These are phyloP conservation scores for Heliopora coerulea DNA, from an alignment of 92 coral and sea anemone genomes.

Conservation along the genomic window DNA sequence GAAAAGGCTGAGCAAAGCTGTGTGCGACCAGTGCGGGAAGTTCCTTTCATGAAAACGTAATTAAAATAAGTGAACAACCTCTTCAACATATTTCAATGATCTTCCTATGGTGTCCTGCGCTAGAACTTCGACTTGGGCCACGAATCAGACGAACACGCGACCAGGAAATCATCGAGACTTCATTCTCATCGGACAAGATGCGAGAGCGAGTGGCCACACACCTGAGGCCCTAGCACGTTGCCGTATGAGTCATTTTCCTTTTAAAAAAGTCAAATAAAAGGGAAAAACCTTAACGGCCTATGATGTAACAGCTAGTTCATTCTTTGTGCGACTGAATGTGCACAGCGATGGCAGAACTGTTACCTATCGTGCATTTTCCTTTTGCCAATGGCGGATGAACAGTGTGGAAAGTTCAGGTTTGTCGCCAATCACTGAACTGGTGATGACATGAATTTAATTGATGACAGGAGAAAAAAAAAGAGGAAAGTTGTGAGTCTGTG, in stretches of 20 bases:
- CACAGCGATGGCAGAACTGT: background rate
- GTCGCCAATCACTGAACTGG: conserved; percentile 3
- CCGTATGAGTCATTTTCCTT: conserved; percentile 22
- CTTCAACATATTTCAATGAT: background rate
- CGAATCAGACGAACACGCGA: background rate
- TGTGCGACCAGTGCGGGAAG: background rate
- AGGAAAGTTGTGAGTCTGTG: conserved; percentile 39
- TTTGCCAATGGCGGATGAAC: background rate
- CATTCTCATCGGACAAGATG: background rate
- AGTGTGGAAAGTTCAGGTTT: background rate
- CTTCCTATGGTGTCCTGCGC: background rate
- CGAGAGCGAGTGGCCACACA: conserved; percentile 10
- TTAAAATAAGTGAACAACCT: background rate
- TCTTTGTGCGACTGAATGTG: background rate
- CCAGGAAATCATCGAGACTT: background rate
- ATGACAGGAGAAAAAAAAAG: conserved; percentile 36
- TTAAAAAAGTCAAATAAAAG: conserved; percentile 3
- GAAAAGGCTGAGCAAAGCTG: no score
- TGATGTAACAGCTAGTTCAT: no score
- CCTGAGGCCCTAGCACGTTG: conserved; percentile 6
- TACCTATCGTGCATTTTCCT: background rate
- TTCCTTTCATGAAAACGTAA: background rate
- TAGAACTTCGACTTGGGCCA: background rate
- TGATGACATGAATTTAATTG: conserved; percentile 42
- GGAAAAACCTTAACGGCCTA: no score